Conservation (phyloP, 2,888 invertebrate species). For the Empis livida region DNA sequence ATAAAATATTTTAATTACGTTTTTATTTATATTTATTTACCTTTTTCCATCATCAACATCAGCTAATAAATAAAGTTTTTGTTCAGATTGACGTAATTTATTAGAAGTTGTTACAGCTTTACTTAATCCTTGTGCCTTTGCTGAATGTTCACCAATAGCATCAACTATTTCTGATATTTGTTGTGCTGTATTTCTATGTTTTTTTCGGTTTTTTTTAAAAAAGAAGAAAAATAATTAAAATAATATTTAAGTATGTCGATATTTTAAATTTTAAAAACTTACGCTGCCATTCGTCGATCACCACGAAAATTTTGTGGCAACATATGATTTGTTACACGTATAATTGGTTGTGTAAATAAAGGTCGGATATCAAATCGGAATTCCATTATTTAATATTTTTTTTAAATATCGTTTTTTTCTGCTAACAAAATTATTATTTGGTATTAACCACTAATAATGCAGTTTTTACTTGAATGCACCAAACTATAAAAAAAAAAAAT, state of each 20-base stretch:
- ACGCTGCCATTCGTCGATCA: constrained; percentile 34
- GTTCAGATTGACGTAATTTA: constrained; percentile 45
- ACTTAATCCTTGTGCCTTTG: constrained; percentile 56
- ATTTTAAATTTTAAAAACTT: not conserved
- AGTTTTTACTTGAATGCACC: too few relatives aligned
- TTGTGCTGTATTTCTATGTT: constrained; percentile 42
- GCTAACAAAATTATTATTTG: too few relatives aligned
- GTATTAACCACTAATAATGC: too few relatives aligned
- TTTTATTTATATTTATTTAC: constrained; percentile 36
- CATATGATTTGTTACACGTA: constrained; percentile 39
- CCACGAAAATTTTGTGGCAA: constrained; percentile 41
- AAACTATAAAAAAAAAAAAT: too few relatives aligned
- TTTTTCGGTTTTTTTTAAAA: too few relatives aligned
- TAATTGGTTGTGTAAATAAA: constrained; percentile 39
- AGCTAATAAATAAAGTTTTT: constrained; percentile 31
- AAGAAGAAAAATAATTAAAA: not conserved
- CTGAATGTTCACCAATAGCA: constrained; percentile 57
- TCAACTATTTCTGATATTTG: constrained; percentile 52
- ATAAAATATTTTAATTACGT: too few relatives aligned
- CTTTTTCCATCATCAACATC: constrained; percentile 38
- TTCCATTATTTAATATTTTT: constrained; percentile 39
- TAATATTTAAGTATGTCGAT: not conserved
- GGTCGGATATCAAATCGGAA: constrained; percentile 42
- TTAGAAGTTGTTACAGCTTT: constrained; percentile 62
- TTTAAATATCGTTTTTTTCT: too few relatives aligned